Percentiles rank a stretch among this genome's conserved stretches.
These are phyloP conservation scores for Hylaeus volcanicus DNA, from an alignment of 1,140 invertebrate species.

Conservation along the genomic window DNA sequence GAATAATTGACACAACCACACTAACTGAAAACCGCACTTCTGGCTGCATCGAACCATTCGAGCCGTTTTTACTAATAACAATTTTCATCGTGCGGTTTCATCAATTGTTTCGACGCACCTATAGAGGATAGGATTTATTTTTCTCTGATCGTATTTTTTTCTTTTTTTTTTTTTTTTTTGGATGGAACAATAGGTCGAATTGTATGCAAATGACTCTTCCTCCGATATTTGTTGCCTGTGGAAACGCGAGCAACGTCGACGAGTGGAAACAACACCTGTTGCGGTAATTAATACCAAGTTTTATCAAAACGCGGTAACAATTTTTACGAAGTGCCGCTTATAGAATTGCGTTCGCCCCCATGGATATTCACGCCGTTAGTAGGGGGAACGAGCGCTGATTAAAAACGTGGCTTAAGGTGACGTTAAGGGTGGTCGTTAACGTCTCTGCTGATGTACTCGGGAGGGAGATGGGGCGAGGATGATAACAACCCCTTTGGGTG, in stretches of 20 bases:
- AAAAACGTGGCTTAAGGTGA: constrained; percentile 61
- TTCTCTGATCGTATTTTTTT: too few species aligned
- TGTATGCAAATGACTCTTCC: background rate
- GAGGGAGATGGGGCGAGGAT: constrained; percentile 52
- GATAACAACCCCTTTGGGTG: constrained; percentile 65
- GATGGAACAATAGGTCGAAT: background rate
- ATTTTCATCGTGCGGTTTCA: background rate
- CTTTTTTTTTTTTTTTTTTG: background rate
- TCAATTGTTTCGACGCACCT: background rate
- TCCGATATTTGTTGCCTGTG: constrained; percentile 15
- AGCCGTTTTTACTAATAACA: background rate
- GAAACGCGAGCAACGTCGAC: background rate
- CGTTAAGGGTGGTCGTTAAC: constrained; percentile 60
- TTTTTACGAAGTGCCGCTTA: constrained; percentile 14
- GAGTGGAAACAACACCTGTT: constrained; percentile 48
- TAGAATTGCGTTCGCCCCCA: constrained; percentile 15
- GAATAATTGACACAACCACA: too few species aligned
- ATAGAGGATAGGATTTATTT: background rate
- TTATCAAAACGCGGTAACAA: constrained; percentile 12
- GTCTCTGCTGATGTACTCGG: constrained; percentile 50
- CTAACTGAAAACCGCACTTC: too few species aligned
- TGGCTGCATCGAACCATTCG: too few species aligned
- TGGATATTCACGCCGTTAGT: constrained; percentile 26
- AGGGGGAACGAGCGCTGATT: constrained; percentile 49
- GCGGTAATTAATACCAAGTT: constrained; percentile 42